Conservation (phyloP, 2,113 vertebrate species). For the Centrocercus urophasianus region DNA sequence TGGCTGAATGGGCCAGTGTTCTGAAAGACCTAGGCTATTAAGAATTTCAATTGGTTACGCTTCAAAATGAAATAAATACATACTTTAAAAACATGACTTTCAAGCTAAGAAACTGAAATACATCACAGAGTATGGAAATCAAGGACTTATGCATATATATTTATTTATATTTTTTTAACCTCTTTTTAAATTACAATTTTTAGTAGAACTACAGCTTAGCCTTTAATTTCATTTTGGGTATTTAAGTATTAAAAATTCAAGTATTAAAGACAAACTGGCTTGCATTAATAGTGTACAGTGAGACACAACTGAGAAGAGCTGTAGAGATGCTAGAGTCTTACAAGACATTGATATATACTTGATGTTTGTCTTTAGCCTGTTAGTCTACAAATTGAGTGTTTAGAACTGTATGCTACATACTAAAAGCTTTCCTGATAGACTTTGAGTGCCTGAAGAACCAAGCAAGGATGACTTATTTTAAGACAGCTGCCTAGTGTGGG, state of each 20-base stretch:
- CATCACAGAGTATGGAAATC: not conserved
- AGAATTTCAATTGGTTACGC: not conserved
- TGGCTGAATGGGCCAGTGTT: not conserved
- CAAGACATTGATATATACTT: not conserved
- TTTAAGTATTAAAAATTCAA: not conserved
- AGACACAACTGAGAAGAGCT: not conserved
- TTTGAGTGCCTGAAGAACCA: not conserved
- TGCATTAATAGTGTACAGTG: not conserved
- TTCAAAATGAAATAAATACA: not conserved
- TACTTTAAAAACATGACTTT: not conserved
- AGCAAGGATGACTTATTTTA: not conserved
- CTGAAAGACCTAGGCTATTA: not conserved
- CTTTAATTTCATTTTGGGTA: not conserved
- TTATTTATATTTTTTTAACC: not conserved
- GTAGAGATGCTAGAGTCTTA: not conserved
- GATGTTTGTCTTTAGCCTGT: not conserved
- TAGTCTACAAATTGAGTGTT: not conserved
- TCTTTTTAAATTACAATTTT: not conserved
- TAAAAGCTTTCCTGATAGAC: not conserved
- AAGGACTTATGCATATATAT: not conserved
- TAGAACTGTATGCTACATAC: not conserved
- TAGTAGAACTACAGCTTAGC: not conserved
- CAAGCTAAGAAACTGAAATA: rapidly evolving
- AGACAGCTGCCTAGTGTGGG: not conserved
- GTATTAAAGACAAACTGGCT: not conserved